Base-by-base conservation (phyloP, 2,797 vertebrate genomes). In the Morus bassanus region DNA sequence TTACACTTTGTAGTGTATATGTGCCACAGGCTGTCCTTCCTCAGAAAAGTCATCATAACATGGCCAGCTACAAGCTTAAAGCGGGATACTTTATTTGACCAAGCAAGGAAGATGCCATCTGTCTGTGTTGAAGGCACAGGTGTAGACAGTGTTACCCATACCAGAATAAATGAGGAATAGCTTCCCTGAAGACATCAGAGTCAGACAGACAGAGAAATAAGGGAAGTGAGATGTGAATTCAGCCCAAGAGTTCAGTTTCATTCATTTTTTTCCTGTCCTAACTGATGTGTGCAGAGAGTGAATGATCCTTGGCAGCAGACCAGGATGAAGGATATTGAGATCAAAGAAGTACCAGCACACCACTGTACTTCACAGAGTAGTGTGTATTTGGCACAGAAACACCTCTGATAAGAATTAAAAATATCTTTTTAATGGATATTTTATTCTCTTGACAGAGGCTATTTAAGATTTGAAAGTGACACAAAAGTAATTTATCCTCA, bases 401-500 rank as follows among this genome's bases (percentile, higher is more conserved):
- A 76, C n/a, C 69, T 85, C 91, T 2, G 95, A 97, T 97, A 97
- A 97, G 92, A 67, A 95, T 96, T 95, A 91, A 95, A 97, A 96
- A 97, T 97, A 95, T 67, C 77, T 93, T 96, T 96, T 96, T 94
- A 97, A 97, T 97, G 88, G 84, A 81, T 95, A 95, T 95, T 95
- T 96, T 95, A 92, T 96, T 96, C 69, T 83, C 77, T 87, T 92
- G 89, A 97, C 93, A 95, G 72, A 94, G 33, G 56, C 41, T 94
- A 93, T 96, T 96, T 95, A 83, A 85, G 91, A 92, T 96, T 94
- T 92, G 45, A 93, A 97, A 97, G 96, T 94, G 96, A 85, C 93
- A 96, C 24, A 89, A 85, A 95, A 85, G 78, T 96, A 95, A 97
- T 97, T 96, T 93, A 93, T 97, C 92, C 73, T 77, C 17, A 4